Percentiles rank a stretch among this genome's conserved stretches.
Evolutionary conservation across 2,888 invertebrate genomes (phyloP).

Genomic region (Strigamia transsilvanica): DNA sequence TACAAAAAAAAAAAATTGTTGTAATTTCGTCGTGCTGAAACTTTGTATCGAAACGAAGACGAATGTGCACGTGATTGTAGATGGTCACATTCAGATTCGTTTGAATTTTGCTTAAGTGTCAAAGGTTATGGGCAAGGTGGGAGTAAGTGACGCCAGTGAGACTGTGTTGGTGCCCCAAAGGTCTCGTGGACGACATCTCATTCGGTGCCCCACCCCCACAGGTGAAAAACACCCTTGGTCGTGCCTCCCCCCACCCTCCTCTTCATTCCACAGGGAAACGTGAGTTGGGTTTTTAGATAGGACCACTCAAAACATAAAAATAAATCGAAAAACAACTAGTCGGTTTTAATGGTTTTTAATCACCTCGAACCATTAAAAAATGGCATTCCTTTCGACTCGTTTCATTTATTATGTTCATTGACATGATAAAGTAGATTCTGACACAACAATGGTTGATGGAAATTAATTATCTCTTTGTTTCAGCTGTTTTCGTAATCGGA

Average conservation of each 20-base stretch:
- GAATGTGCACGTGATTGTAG: too few species aligned
- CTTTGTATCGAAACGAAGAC: too few species aligned
- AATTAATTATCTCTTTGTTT: constrained; percentile 21
- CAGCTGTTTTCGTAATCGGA: neutral
- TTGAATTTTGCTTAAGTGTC: neutral
- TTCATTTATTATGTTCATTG: too few species aligned
- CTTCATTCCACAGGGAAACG: neutral
- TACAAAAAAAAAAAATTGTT: neutral
- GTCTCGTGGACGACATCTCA: constrained; percentile 15
- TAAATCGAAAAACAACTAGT: neutral
- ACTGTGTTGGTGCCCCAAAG: constrained; percentile 9
- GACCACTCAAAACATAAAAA: neutral
- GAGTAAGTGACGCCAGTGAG: constrained; percentile 11
- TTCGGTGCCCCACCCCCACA: constrained; percentile 18
- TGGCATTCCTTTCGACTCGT: neutral
- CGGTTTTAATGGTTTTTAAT: neutral
- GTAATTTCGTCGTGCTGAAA: neutral
- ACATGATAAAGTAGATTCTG: too few species aligned
- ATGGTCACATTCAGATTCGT: neutral
- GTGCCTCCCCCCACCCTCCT: neutral
- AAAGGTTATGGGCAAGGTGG: neutral
- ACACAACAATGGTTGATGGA: constrained; percentile 7
- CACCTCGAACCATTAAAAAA: neutral
- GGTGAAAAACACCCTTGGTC: neutral
- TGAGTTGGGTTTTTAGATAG: constrained; percentile 3